Evolutionary conservation across 1,140 invertebrate genomes (phyloP).

Genomic region (Drosophila trapezifrons): DNA sequence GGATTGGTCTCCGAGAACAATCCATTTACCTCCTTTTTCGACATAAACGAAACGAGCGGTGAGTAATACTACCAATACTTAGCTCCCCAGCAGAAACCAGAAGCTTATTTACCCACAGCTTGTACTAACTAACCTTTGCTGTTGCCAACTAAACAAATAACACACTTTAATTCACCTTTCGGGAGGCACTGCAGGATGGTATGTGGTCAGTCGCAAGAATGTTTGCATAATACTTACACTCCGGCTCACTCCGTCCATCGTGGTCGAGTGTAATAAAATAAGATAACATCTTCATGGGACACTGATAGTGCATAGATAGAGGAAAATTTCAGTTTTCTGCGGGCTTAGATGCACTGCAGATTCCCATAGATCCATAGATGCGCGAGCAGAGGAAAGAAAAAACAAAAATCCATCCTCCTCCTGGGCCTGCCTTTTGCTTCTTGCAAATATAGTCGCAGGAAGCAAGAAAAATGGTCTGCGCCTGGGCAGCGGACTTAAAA

Average conservation of each 20-base stretch:
- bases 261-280: constrained; percentile 37
- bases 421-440: constrained; percentile 5
- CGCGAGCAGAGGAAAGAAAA: no score
- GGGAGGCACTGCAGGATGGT: background rate
- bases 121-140: constrained; percentile 13
- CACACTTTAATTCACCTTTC: constrained; percentile 26
- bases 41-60: constrained; percentile 93
- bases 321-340: constrained; percentile 34
- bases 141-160: constrained; percentile 19
- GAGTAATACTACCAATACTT: constrained; percentile 54
- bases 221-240: constrained; percentile 35
- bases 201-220: constrained; percentile 21
- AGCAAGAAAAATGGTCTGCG: constrained; percentile 47
- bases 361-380: constrained; percentile 35
- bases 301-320: constrained; percentile 46
- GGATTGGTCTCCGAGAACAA: constrained; percentile 92
- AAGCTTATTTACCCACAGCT: constrained; percentile 2
- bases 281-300: constrained; percentile 51
- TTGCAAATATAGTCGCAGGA: constrained; percentile 43
- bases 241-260: constrained; percentile 12
- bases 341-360: constrained; percentile 37
- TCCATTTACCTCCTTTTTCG: constrained; percentile 92
- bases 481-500: constrained; percentile 37
- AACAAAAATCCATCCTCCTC: constrained; percentile 5
- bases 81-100: background rate